phyloP scores from a whole-genome alignment of 2,113 vertebrate species.

The Archilochus colubris region DNA sequence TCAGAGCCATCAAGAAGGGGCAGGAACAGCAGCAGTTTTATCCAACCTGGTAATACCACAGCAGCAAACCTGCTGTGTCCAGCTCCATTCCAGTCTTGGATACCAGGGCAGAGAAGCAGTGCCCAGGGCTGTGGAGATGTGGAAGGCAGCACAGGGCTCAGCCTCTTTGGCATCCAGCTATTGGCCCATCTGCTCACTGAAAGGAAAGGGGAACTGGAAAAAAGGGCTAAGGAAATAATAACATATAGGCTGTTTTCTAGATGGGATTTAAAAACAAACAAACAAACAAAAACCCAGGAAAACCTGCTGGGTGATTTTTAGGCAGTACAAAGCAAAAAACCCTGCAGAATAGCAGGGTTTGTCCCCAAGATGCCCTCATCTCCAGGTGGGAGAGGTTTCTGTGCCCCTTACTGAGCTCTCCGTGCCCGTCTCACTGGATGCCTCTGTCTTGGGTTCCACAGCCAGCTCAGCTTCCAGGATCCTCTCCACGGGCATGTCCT shows the following conservation, averaged over 20 bases:
- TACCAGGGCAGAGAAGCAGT: not conserved
- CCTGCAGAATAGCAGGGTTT: not conserved
- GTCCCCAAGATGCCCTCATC: not conserved
- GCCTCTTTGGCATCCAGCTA: not conserved
- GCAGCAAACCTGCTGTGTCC: not conserved
- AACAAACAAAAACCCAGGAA: too few species aligned
- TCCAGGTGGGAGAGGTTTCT: not conserved
- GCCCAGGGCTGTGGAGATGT: not conserved
- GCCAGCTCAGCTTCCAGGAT: constrained; percentile 95
- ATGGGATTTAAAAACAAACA: not conserved
- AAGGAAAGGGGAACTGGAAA: not conserved
- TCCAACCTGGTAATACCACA: not conserved
- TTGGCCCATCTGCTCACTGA: not conserved
- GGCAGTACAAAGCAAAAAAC: not conserved
- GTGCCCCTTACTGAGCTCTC: constrained; percentile 85
- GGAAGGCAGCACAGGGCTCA: not conserved
- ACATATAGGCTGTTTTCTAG: not conserved
- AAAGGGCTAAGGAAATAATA: not conserved
- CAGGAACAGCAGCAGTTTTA: not conserved
- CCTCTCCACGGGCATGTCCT: constrained; percentile 96
- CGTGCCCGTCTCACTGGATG: constrained; percentile 79
- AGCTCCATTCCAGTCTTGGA: not conserved
- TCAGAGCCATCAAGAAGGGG: not conserved
- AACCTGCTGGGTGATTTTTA: not conserved
- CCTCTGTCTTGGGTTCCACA: constrained; percentile 92